Conservation (phyloP, 2,113 vertebrate genomes). For the Oxyruncus cristatus region DNA sequence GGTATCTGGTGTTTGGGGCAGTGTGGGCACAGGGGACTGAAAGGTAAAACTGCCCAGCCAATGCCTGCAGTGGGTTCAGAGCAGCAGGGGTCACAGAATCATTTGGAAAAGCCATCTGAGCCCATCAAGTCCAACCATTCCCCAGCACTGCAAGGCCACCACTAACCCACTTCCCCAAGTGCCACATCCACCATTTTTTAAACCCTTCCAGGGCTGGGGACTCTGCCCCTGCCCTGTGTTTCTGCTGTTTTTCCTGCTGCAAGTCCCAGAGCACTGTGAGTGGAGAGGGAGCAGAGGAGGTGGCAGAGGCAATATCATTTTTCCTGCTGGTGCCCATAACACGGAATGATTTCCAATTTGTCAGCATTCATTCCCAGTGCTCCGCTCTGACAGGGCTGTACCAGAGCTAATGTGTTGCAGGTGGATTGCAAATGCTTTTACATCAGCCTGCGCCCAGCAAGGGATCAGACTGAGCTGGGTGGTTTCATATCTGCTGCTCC, state of each 20-base stretch:
- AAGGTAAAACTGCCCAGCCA: rapidly evolving
- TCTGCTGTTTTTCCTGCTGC: neutral
- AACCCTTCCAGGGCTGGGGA: neutral
- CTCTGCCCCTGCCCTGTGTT: neutral
- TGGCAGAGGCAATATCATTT: neutral
- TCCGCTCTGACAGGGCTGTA: neutral
- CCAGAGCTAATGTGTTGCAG: neutral
- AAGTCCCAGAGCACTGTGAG: rapidly evolving
- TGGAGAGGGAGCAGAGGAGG: neutral
- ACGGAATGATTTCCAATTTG: neutral
- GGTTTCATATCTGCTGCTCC: neutral
- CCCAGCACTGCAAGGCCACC: neutral
- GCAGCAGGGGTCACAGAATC: neutral
- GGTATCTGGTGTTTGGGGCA: neutral
- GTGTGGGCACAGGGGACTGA: rapidly evolving
- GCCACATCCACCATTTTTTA: neutral
- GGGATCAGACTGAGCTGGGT: too few relatives aligned
- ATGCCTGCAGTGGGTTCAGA: rapidly evolving
- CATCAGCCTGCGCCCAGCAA: neutral
- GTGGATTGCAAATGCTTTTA: neutral
- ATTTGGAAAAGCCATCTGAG: neutral
- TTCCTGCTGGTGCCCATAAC: neutral
- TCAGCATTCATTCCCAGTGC: neutral
- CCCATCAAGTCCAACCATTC: neutral
- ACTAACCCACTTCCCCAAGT: neutral